Conservation (phyloP, 2,888 invertebrate species). For the Lydus trimaculatus region DNA sequence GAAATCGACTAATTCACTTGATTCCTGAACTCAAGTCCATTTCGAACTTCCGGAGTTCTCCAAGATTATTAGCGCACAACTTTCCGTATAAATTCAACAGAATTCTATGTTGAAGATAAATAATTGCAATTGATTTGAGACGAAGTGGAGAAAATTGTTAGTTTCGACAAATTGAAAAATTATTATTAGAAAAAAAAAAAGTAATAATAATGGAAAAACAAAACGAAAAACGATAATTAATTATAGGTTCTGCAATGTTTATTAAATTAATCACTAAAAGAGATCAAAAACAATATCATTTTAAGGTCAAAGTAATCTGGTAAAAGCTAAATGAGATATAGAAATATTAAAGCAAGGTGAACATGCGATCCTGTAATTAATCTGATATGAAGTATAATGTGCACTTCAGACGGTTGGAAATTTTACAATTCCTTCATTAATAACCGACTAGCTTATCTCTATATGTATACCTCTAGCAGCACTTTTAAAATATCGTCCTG, state of each 20-base stretch:
- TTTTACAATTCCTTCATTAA: slow-evolving; percentile 33
- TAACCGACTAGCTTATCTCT: slow-evolving; percentile 15
- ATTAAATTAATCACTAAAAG: slow-evolving; percentile 31
- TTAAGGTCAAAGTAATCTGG: slow-evolving; percentile 35
- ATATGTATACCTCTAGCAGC: background rate
- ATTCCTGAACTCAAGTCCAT: slow-evolving; percentile 6
- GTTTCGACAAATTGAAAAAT: background rate
- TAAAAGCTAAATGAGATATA: slow-evolving; percentile 35
- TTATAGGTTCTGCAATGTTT: slow-evolving; percentile 23
- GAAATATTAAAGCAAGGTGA: slow-evolving; percentile 43
- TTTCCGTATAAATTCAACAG: background rate
- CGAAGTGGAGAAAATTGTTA: background rate
- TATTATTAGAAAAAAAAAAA: too few species aligned
- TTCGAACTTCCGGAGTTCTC: background rate
- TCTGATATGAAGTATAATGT: slow-evolving; percentile 49
- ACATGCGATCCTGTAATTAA: slow-evolving; percentile 52
- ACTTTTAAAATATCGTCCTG: background rate
- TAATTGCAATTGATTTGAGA: background rate
- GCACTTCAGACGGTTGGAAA: slow-evolving; percentile 37
- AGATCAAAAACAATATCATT: slow-evolving; percentile 32
- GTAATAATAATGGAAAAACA: background rate
- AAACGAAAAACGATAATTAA: slow-evolving; percentile 21
- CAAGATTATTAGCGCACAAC: background rate
- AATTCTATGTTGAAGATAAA: background rate
- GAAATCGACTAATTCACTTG: slow-evolving; percentile 9